Evolutionary conservation across 2,888 invertebrate species (phyloP).

Genomic region (Yponomeuta cagnagella): DNA sequence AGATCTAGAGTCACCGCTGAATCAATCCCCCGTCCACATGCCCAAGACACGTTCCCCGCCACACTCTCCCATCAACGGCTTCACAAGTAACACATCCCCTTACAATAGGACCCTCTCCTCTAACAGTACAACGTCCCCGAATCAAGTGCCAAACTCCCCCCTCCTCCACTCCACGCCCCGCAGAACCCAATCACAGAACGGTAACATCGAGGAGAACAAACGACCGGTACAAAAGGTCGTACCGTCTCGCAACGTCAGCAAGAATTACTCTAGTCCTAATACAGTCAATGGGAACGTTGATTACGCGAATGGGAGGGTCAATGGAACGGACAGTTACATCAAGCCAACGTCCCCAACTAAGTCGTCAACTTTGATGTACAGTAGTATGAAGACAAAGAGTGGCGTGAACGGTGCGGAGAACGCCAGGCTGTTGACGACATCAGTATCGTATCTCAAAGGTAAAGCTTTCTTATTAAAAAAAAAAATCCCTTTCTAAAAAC

Average conservation of each 20-base stretch:
- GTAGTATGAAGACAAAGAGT: conserved; percentile 27
- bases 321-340: conserved; percentile 68
- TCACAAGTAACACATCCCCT: conserved; percentile 74
- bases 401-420: conserved; percentile 45
- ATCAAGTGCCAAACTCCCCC: conserved; percentile 63
- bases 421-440: conserved; percentile 73
- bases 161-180: conserved; percentile 68
- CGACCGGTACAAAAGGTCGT: conserved; percentile 87
- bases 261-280: conserved; percentile 62
- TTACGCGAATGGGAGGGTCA: conserved; percentile 39
- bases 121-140: conserved; percentile 46
- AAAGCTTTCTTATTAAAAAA: not conserved
- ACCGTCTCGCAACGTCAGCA: conserved; percentile 79
- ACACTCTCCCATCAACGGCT: conserved; percentile 63
- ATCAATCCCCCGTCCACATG: conserved; percentile 64
- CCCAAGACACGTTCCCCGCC: conserved; percentile 28
- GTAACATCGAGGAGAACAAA: conserved; percentile 68
- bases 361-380: conserved; percentile 76
- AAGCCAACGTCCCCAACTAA: conserved; percentile 82
- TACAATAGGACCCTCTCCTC: conserved; percentile 50
- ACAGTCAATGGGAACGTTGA: conserved; percentile 66
- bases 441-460: conserved; percentile 75
- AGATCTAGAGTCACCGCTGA: conserved; percentile 71
- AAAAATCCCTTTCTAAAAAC: too few relatives aligned
- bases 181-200: conserved; percentile 58